Evolutionary conservation across 2,113 vertebrate species (phyloP).

Genomic region (Chaenogobius annularis): DNA sequence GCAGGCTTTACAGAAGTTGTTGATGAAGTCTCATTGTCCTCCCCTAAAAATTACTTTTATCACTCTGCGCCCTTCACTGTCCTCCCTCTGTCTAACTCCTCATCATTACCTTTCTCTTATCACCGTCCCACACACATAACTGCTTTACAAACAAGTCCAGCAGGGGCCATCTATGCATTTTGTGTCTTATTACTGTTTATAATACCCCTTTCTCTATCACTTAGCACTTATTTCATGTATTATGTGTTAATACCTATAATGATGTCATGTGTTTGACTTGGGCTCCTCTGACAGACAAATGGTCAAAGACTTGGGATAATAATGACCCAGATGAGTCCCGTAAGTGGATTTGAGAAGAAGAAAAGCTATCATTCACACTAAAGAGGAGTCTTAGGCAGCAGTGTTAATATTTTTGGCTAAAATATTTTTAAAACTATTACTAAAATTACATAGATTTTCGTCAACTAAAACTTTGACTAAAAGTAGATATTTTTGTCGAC

Average conservation of each 20-base stretch:
- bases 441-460: too few species aligned
- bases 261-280: constrained; percentile 71
- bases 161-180: constrained; percentile 43
- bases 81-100: constrained; percentile 33
- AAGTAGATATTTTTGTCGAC: too few species aligned
- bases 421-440: too few species aligned
- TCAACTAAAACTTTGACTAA: too few species aligned
- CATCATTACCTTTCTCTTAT: constrained; percentile 35
- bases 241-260: constrained; percentile 24
- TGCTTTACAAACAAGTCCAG: constrained; percentile 41
- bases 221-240: constrained; percentile 47
- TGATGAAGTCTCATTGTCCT: neutral
- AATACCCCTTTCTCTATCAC: constrained; percentile 33
- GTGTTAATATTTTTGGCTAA: too few species aligned
- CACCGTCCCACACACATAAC: constrained; percentile 38
- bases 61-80: constrained; percentile 7
- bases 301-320: constrained; percentile 53
- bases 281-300: constrained; percentile 59
- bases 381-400: neutral
- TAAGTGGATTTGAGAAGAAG: constrained; percentile 59
- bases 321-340: constrained; percentile 62
- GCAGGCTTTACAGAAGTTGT: neutral
- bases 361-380: neutral
- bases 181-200: neutral
- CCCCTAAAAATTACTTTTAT: constrained; percentile 14